Base-by-base conservation (phyloP, 2,797 vertebrate genomes). In the Sebastes matsubarae region DNA sequence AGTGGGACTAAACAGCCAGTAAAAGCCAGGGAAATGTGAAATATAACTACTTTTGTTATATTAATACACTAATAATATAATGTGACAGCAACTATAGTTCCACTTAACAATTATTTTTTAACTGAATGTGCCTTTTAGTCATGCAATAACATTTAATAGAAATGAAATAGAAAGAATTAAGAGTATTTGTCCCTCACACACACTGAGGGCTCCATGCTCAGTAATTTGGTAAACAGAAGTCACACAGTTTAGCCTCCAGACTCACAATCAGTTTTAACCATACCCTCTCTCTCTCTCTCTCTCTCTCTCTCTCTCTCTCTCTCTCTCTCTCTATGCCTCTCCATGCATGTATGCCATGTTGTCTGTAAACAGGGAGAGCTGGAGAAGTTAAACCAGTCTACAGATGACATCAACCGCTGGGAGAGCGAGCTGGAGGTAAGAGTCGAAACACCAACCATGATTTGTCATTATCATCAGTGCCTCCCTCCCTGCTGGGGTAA, bases 381-480 rank as follows among this genome's bases (percentile, higher is more conserved):
- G 88, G 98, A 99, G 95, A 99, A 98, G 89, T 89, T 99, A 75
- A 99, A 99, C 94, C 98, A 99, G 82, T 99, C 98, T 18, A 99
- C 98, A 4, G 98, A 99, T 81, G 97, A 96, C 82, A 99, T 99
- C 89, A 99, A 99, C 95, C 95, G 97, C 87, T 97, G 97, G 85
- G 98, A 99, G 93, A 98, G 96, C 0, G 98, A 99, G 81, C 95
- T 99, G 72, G 98, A 99, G 98, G 98, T 99, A 96, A 50, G 93
- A 70, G 93, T 68, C 8, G 0, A 36, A 57, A 71, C 70, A 29
- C 4, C 29, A 67, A 11, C 22, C 60, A 32, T 16, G 6, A 12
- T 4, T 38, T 38, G 32, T 63, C 59, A 46, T 22, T 12, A 5
- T 50, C 55, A 65, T 57, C 20, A 24, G 20, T 50, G 68, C 29